A percentile compares a stretch with the other conserved stretches of the same genome.
phyloP scores from a whole-genome alignment of 1,140 invertebrate species.

The Armadillidium nasatum region DNA sequence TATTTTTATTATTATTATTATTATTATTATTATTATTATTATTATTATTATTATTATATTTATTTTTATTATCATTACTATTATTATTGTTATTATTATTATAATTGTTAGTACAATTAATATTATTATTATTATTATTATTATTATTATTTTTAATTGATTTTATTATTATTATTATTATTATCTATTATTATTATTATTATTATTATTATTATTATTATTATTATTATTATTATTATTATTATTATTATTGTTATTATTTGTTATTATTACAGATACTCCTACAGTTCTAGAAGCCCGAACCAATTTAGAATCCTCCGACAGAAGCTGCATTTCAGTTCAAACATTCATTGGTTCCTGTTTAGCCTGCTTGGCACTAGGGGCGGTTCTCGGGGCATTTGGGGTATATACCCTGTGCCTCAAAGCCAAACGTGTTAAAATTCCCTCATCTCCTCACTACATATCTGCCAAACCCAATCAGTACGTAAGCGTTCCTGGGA shows the following conservation, averaged over 20 bases:
- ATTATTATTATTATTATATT: too few relatives aligned
- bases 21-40: too few relatives aligned
- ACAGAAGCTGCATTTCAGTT: conserved; percentile 48
- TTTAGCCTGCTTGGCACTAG: conserved; percentile 52
- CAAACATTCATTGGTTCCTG: conserved; percentile 57
- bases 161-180: too few relatives aligned
- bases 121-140: not conserved
- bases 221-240: not conserved
- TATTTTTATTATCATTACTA: not conserved
- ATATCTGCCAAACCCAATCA: conserved; percentile 43
- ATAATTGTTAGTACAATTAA: not conserved
- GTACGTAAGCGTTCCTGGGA: conserved; percentile 42
- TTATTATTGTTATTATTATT: not conserved
- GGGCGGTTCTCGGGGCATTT: conserved; percentile 50
- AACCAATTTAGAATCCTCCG: not conserved
- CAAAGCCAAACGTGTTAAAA: conserved; percentile 50
- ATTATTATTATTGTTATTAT: not conserved
- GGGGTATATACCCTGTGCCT: conserved; percentile 51
- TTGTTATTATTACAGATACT: not conserved
- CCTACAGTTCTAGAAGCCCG: conserved; percentile 14
- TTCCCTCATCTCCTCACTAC: conserved; percentile 66
- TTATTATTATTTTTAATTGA: not conserved
- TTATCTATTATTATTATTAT: not conserved
- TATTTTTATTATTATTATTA: too few relatives aligned
- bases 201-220: not conserved